Conservation (phyloP, 2,113 vertebrate genomes). For the Willisornis vidua region DNA sequence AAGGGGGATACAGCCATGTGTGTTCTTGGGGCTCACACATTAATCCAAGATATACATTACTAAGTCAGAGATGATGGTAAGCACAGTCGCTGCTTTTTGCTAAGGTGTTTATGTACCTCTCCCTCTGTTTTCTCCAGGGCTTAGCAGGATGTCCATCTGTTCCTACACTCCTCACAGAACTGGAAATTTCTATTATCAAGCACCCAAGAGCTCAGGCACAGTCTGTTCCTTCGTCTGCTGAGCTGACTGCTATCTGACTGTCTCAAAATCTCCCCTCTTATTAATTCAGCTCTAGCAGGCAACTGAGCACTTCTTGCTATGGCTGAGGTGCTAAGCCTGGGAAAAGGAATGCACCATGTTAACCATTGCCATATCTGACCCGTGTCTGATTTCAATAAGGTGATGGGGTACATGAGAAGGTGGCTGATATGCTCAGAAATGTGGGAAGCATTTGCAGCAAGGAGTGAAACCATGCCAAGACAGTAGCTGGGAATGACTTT, state of each 20-base stretch:
- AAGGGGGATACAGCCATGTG: fast-evolving
- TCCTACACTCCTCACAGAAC: background rate
- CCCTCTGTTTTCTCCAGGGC: background rate
- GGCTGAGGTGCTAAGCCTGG: background rate
- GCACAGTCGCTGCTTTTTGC: background rate
- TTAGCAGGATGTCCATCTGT: background rate
- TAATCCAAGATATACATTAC: background rate
- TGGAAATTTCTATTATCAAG: background rate
- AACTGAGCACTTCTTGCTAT: background rate
- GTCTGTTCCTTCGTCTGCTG: background rate
- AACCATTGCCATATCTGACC: background rate
- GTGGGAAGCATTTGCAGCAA: background rate
- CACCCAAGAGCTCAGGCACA: background rate
- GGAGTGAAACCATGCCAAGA: background rate
- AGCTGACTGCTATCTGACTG: background rate
- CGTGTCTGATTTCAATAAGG: background rate
- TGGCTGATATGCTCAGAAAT: background rate
- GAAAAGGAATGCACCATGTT: background rate
- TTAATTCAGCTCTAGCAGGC: constrained; percentile 14
- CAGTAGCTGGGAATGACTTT: background rate
- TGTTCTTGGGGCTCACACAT: background rate
- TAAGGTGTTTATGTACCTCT: background rate
- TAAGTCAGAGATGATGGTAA: background rate
- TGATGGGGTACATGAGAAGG: background rate
- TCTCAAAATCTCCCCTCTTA: background rate